Evolutionary conservation across 2,888 invertebrate species (phyloP).

Genomic region (Philaethria dido): DNA sequence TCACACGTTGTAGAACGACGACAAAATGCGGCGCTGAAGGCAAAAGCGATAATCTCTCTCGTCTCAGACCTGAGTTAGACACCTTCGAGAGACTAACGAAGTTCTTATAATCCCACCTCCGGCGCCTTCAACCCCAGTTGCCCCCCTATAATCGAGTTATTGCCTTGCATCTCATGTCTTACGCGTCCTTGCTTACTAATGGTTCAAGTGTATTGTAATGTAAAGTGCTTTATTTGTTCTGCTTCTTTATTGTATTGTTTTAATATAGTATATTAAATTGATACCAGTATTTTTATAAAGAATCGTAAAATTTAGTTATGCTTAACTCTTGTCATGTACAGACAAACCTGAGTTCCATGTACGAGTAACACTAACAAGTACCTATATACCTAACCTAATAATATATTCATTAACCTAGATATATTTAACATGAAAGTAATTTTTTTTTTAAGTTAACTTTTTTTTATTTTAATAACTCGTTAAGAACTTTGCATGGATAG

Average conservation of each 20-base stretch:
- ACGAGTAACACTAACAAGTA: too few relatives aligned
- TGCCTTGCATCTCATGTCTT: conserved; percentile 76
- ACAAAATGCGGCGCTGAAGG: conserved; percentile 69
- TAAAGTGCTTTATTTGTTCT: neutral
- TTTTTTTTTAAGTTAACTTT: neutral
- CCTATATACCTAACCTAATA: neutral
- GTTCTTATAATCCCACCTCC: conserved; percentile 77
- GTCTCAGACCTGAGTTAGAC: conserved; percentile 74
- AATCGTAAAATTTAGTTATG: too few relatives aligned
- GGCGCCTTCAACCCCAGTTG: conserved; percentile 52
- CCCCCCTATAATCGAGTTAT: conserved; percentile 73
- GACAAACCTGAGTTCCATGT: too few relatives aligned
- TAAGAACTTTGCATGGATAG: neutral
- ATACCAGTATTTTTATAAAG: neutral
- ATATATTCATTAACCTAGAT: neutral
- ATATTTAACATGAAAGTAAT: neutral
- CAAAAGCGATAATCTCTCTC: conserved; percentile 74
- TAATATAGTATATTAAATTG: too few relatives aligned
- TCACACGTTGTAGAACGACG: conserved; percentile 59
- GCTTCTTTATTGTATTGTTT: neutral
- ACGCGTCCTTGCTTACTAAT: conserved; percentile 45
- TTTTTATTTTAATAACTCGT: neutral
- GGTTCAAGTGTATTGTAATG: conserved; percentile 11
- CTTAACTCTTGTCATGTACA: too few relatives aligned
- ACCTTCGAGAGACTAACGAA: conserved; percentile 81